phyloP scores from a whole-genome alignment of 2,797 vertebrate genomes.

The Myotis daubentonii region DNA sequence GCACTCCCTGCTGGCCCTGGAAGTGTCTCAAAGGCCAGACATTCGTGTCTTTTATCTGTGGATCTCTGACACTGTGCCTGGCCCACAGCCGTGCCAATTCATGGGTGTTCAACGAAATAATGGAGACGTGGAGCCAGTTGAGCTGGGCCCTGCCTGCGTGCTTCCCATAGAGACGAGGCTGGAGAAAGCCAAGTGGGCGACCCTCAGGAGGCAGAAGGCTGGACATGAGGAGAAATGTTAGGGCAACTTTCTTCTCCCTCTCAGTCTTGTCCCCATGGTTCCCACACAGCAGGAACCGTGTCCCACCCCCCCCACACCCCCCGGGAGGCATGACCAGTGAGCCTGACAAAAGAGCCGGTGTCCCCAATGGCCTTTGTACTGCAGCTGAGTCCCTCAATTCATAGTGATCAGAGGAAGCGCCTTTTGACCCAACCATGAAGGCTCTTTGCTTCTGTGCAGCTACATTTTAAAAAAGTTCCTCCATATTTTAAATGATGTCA shows the following conservation, averaged over 20 bases:
- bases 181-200: fast-evolving
- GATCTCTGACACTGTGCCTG: background rate
- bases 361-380: fast-evolving
- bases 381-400: background rate
- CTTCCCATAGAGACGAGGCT: background rate
- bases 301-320: fast-evolving
- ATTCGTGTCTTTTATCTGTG: background rate
- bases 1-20: fast-evolving
- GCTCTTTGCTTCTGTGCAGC: background rate
- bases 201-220: background rate
- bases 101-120: background rate
- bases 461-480: background rate
- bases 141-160: fast-evolving
- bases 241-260: background rate
- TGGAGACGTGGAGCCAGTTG: fast-evolving
- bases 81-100: background rate
- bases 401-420: no score
- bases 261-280: background rate
- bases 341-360: background rate
- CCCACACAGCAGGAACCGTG: no score
- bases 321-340: fast-evolving
- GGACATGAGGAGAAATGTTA: background rate
- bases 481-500: background rate
- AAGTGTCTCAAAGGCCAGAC: background rate
- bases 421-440: fast-evolving